Percentiles rank a stretch among this genome's conserved stretches.
Conservation (phyloP, 2,797 vertebrate species). For the Salmo trutta region DNA sequence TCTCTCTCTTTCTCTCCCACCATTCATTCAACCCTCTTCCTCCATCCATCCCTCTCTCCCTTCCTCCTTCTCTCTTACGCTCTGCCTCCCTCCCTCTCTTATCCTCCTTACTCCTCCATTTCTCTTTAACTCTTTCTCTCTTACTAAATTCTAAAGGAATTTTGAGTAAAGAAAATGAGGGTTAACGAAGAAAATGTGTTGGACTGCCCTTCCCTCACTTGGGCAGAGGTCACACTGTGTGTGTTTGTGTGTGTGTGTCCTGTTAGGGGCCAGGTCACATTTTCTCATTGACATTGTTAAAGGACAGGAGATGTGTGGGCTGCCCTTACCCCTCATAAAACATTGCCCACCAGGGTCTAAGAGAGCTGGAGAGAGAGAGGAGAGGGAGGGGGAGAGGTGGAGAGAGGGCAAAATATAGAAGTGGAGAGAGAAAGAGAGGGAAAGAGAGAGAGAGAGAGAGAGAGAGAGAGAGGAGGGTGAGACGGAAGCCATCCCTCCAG, state of each 20-base stretch:
- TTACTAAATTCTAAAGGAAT: not conserved
- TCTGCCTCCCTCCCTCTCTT: slow-evolving; percentile 4
- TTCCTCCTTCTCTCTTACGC: slow-evolving; percentile 22
- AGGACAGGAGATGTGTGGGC: slow-evolving; percentile 29
- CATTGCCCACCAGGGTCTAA: slow-evolving; percentile 4
- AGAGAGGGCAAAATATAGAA: not conserved
- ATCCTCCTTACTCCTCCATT: slow-evolving; percentile 23
- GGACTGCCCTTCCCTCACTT: slow-evolving; percentile 5
- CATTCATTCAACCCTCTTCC: slow-evolving; percentile 21
- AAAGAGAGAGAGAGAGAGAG: no score
- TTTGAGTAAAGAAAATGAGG: not conserved
- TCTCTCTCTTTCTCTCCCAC: slow-evolving; percentile 22
- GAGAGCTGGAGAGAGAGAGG: slow-evolving; percentile 32
- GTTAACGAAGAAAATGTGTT: slow-evolving; percentile 20
- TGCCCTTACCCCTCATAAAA: slow-evolving; percentile 16
- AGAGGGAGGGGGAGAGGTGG: slow-evolving; percentile 12
- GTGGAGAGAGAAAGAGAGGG: no score
- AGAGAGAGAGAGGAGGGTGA: no score
- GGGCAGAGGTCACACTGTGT: not conserved
- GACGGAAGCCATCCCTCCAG: slow-evolving; percentile 65
- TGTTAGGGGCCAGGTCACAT: slow-evolving; percentile 6
- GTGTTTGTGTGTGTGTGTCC: no score
- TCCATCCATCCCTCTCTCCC: not conserved
- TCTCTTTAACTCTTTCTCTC: not conserved
- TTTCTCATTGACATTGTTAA: slow-evolving; percentile 37